Conservation (phyloP, 2,888 invertebrate species). For the Griposia aprilina region DNA sequence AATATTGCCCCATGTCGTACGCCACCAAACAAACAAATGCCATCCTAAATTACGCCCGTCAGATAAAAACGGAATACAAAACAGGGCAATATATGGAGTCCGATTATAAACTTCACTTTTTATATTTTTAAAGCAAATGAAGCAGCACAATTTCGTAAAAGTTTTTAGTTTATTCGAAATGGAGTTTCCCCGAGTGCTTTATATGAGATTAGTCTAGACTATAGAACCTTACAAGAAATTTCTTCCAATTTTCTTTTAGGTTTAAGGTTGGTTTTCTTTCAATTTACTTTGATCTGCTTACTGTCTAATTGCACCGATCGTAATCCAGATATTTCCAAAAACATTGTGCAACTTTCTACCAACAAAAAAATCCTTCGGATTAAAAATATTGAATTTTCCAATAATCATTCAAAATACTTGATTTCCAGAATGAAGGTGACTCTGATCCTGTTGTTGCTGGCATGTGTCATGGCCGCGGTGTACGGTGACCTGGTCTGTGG, state of each 20-base stretch:
- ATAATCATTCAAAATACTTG: neutral
- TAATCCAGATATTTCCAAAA: neutral
- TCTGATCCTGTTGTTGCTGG: conserved; percentile 76
- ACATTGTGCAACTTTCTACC: neutral
- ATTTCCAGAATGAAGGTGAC: conserved; percentile 83
- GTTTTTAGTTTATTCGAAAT: conserved; percentile 1
- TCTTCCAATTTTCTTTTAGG: neutral
- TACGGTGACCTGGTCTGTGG: conserved; percentile 86
- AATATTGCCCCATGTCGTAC: conserved; percentile 23
- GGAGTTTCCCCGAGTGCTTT: neutral
- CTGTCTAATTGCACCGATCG: no score
- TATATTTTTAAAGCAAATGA: conserved; percentile 14
- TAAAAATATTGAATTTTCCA: neutral
- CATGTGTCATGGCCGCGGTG: conserved; percentile 77
- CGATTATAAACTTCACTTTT: conserved; percentile 17
- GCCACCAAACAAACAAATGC: conserved; percentile 36
- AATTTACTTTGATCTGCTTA: neutral
- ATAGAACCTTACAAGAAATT: neutral
- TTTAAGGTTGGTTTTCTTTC: neutral
- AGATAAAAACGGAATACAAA: conserved; percentile 29
- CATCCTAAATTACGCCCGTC: conserved; percentile 32
- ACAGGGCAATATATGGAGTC: conserved; percentile 24
- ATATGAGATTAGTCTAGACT: neutral
- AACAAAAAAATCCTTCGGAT: neutral
- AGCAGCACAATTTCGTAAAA: neutral